Conservation (phyloP, 2,113 vertebrate species). For the Tangachromis dhanisi region DNA sequence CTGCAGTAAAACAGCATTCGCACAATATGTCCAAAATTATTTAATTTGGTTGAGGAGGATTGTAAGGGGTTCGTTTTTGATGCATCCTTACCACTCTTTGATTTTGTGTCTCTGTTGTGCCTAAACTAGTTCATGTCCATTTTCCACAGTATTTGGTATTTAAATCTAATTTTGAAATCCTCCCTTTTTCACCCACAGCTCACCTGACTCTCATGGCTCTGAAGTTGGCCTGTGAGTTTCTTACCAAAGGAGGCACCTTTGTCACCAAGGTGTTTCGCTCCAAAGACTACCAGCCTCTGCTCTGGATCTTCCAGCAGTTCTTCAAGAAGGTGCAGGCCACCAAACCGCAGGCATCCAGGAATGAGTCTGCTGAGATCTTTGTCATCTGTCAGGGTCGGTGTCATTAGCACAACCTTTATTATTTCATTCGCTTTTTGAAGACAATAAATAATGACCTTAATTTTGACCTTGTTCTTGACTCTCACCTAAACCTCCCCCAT, state of each 20-base stretch:
- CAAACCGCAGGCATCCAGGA: conserved; percentile 93
- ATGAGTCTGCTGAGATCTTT: conserved; percentile 95
- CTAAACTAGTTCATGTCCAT: not conserved
- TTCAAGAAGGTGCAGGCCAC: conserved; percentile 93
- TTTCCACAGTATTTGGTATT: not conserved
- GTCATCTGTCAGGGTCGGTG: conserved; percentile 91
- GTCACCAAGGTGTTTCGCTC: conserved; percentile 97
- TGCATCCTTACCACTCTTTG: not conserved
- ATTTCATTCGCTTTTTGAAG: not conserved
- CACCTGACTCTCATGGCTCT: conserved; percentile 90
- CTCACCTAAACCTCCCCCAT: not conserved
- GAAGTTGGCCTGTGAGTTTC: conserved; percentile 88
- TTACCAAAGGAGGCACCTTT: conserved; percentile 87
- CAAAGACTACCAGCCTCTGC: conserved; percentile 89
- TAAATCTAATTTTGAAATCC: not conserved
- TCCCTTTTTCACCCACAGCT: conserved; percentile 62
- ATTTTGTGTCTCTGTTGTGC: not conserved
- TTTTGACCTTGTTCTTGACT: not conserved
- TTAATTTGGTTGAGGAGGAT: not conserved
- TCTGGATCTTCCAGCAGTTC: conserved; percentile 98
- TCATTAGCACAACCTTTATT: not conserved
- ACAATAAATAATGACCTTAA: not conserved
- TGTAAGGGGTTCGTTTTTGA: not conserved
- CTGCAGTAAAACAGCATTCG: not conserved
- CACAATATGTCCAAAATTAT: not conserved